These are phyloP conservation scores for Ciconia stormi DNA, from an alignment of 2,113 vertebrate species.

Conservation along the genomic window DNA sequence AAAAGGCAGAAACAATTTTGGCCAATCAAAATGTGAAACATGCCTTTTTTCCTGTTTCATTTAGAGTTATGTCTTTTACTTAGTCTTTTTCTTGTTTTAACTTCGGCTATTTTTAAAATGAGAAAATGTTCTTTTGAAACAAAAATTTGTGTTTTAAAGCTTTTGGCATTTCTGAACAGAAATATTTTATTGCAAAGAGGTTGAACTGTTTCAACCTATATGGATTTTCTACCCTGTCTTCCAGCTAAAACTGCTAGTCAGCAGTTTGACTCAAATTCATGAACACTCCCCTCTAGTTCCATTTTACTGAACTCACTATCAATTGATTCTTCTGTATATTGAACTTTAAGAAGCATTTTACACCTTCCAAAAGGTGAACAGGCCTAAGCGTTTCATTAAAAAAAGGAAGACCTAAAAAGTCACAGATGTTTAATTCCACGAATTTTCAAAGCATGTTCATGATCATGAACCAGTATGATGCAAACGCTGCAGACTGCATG, in stretches of 20 bases:
- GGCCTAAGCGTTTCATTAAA: neutral
- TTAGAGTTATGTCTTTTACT: neutral
- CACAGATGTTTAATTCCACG: neutral
- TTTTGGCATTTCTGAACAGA: neutral
- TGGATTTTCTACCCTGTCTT: neutral
- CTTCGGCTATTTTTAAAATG: neutral
- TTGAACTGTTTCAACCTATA: neutral
- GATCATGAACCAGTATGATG: neutral
- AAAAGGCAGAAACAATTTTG: neutral
- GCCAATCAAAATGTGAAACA: neutral
- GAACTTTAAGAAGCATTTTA: neutral
- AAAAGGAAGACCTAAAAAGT: neutral
- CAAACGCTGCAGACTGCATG: neutral
- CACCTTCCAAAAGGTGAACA: neutral
- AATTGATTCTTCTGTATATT: neutral
- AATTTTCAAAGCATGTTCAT: neutral
- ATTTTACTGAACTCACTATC: neutral
- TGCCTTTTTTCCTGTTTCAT: neutral
- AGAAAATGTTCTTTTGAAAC: neutral
- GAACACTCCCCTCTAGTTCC: neutral
- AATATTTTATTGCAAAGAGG: neutral
- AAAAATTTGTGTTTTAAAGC: neutral
- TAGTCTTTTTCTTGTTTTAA: neutral
- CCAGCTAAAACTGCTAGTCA: neutral
- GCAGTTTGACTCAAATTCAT: neutral